These are phyloP conservation scores for Apteryx owenii DNA, from an alignment of 2,113 vertebrate genomes.

Conservation along the genomic window DNA sequence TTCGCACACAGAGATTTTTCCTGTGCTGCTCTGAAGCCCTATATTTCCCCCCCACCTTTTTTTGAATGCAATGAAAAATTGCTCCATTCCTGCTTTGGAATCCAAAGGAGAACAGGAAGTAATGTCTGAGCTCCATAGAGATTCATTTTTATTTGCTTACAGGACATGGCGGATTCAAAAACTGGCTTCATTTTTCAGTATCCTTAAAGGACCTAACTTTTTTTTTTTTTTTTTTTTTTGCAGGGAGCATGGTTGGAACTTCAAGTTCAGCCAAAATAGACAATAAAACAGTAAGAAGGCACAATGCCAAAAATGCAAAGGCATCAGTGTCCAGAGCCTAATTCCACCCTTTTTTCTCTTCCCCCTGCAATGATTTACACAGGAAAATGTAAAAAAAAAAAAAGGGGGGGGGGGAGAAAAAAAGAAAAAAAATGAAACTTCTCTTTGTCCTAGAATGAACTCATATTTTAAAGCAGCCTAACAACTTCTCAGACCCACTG, in stretches of 20 bases:
- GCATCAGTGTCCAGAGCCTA: conserved; percentile 85
- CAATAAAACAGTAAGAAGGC: conserved; percentile 89
- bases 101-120: conserved; percentile 83
- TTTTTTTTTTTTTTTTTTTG: conserved; percentile 76
- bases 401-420: conserved; percentile 43
- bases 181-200: conserved; percentile 84
- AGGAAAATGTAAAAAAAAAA: conserved; percentile 79
- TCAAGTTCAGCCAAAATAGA: conserved; percentile 94
- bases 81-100: conserved; percentile 72
- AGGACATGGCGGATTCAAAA: conserved; percentile 81
- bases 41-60: neutral
- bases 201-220: conserved; percentile 85
- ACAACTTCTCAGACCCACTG: conserved; percentile 81
- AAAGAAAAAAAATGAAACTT: conserved; percentile 45
- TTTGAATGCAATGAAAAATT: conserved; percentile 70
- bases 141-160: conserved; percentile 83
- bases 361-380: conserved; percentile 84
- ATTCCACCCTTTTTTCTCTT: conserved; percentile 75
- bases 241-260: conserved; percentile 78
- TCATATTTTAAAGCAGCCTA: conserved; percentile 79
- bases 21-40: neutral
- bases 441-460: conserved; percentile 89
- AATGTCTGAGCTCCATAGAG: conserved; percentile 78
- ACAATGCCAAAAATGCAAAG: conserved; percentile 88
- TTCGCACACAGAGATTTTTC: neutral